Percentiles rank a stretch among this genome's conserved stretches.
Evolutionary conservation across 2,797 vertebrate genomes (phyloP).

Genomic region (Hephaestus fuliginosus): DNA sequence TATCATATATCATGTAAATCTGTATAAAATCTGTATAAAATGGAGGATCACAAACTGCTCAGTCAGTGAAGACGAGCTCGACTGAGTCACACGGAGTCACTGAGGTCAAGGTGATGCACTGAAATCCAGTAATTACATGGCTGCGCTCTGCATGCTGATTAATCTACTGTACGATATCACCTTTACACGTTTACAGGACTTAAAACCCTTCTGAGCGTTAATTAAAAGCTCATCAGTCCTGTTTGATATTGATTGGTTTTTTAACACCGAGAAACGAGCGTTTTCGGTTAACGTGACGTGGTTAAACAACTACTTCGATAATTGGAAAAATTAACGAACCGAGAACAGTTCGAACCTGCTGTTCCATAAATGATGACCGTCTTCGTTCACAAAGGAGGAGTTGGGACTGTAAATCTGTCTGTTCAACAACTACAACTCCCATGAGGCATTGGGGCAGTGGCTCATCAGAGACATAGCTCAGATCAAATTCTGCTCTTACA

Average conservation of each 20-base stretch:
- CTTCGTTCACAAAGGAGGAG: background rate
- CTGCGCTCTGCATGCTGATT: constrained; percentile 6
- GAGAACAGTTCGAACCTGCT: background rate
- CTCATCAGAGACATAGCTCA: background rate
- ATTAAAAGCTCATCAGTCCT: constrained; percentile 46
- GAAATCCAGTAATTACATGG: background rate
- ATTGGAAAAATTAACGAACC: constrained; percentile 47
- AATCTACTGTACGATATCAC: background rate
- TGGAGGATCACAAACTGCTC: background rate
- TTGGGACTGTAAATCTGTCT: rapidly evolving
- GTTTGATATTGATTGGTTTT: constrained; percentile 41
- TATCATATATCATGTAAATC: background rate
- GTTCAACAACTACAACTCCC: constrained; percentile 12
- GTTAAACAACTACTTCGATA: constrained; percentile 30
- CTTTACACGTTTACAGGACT: background rate
- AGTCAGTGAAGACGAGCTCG: background rate
- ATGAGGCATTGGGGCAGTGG: background rate
- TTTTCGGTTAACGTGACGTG: background rate
- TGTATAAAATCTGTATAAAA: background rate
- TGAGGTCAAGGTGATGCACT: constrained; percentile 7
- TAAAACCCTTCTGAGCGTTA: background rate
- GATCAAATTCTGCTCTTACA: too few relatives aligned
- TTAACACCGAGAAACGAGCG: background rate
- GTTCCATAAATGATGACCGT: constrained; percentile 10
- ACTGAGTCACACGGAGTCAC: background rate